These are phyloP conservation scores for Pantala flavescens DNA, from an alignment of 1,140 invertebrate species.

Conservation along the genomic window DNA sequence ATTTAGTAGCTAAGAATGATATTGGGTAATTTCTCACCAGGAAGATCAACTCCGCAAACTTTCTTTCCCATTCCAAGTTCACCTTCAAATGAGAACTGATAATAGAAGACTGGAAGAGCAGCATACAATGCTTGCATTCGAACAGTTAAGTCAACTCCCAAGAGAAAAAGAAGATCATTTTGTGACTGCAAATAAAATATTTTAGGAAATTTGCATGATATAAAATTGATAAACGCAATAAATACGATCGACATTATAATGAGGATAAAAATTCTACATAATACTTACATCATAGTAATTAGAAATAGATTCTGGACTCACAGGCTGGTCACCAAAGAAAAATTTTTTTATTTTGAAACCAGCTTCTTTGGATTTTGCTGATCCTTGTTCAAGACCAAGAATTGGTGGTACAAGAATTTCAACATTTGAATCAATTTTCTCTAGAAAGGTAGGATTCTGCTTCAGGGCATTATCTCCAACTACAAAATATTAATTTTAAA, in stretches of 20 bases:
- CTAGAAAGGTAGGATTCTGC: neutral
- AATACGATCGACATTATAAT: neutral
- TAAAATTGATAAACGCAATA: neutral
- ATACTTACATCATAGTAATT: neutral
- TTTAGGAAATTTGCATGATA: neutral
- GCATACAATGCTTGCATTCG: neutral
- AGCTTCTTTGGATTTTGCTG: neutral
- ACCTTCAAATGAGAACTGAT: slow-evolving; percentile 9
- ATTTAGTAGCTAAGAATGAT: too few relatives aligned
- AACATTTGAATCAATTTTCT: neutral
- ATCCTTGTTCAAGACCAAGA: neutral
- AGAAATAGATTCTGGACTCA: neutral
- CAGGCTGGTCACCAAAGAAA: neutral
- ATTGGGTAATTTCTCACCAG: neutral
- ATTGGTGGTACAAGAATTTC: neutral
- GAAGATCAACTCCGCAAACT: neutral
- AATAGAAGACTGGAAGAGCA: neutral
- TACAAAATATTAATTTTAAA: neutral
- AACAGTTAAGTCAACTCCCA: neutral
- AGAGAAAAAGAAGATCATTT: neutral
- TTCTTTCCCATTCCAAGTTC: neutral
- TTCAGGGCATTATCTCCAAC: neutral
- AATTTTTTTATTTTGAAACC: neutral
- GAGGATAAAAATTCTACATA: neutral
- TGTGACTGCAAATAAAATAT: neutral